These are phyloP conservation scores for Chirona hameri DNA, from an alignment of 2,888 invertebrate species.

Conservation along the genomic window DNA sequence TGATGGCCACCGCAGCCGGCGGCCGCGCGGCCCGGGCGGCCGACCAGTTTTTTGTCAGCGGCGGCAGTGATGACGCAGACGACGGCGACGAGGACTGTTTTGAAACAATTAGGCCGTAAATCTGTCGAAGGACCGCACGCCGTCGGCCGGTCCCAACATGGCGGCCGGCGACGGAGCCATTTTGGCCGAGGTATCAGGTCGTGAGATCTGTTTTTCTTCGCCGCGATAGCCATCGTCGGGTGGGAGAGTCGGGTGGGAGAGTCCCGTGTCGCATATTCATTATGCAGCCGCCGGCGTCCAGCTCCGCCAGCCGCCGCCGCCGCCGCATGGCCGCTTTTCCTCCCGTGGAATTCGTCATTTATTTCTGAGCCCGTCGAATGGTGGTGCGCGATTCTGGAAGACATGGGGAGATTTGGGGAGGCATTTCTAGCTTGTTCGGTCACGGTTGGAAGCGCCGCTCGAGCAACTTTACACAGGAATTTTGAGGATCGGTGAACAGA, in stretches of 20 bases:
- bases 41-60: slow-evolving; percentile 4
- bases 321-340: background rate
- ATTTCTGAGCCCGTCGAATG: background rate
- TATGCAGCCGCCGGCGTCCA: background rate
- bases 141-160: background rate
- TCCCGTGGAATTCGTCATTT: background rate
- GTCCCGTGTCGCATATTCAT: background rate
- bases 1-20: background rate
- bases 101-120: slow-evolving; percentile 14
- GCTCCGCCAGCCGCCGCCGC: background rate
- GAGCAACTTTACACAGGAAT: background rate
- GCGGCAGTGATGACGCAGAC: background rate
- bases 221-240: background rate
- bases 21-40: background rate
- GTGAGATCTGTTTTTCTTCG: background rate
- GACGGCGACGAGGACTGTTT: background rate
- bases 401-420: background rate
- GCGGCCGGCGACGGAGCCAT: background rate
- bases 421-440: background rate
- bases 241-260: background rate
- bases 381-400: background rate
- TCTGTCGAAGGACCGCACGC: slow-evolving; percentile 12
- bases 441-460: background rate
- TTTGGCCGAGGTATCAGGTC: background rate
- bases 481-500: background rate